Conservation (phyloP, 1,140 invertebrate species). For the Hyposmocoma kahamanoa region DNA sequence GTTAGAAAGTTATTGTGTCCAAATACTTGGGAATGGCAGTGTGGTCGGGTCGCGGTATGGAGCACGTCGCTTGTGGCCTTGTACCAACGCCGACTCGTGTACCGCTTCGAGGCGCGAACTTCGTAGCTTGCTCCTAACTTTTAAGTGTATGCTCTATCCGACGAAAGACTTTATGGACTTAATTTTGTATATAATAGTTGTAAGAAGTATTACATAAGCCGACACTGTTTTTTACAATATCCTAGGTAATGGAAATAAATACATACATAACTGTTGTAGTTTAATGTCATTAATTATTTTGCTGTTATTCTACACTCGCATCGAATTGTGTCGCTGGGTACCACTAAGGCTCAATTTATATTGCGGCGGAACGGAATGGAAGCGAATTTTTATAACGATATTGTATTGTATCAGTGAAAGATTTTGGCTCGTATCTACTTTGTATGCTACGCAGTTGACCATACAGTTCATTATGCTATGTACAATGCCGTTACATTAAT, state of each 20-base stretch:
- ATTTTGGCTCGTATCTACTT: too few relatives aligned
- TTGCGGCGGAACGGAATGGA: too few relatives aligned
- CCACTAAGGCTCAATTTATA: too few relatives aligned
- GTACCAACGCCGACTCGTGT: background rate
- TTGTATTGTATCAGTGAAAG: too few relatives aligned
- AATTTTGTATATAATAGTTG: slow-evolving; percentile 68
- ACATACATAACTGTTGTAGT: slow-evolving; percentile 67
- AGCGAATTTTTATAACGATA: too few relatives aligned
- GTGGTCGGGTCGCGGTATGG: background rate
- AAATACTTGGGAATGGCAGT: slow-evolving; percentile 7
- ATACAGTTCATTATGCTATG: too few relatives aligned
- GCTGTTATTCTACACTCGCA: slow-evolving; percentile 26
- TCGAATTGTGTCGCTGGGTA: slow-evolving; percentile 20
- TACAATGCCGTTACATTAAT: too few relatives aligned
- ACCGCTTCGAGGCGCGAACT: slow-evolving; percentile 18
- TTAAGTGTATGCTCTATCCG: slow-evolving; percentile 53
- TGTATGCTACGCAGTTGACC: too few relatives aligned
- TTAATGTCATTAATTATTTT: slow-evolving; percentile 39
- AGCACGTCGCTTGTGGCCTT: background rate
- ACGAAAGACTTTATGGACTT: slow-evolving; percentile 62
- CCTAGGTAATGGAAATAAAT: slow-evolving; percentile 57
- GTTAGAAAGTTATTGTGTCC: slow-evolving; percentile 30
- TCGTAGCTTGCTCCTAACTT: slow-evolving; percentile 35
- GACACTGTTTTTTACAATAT: slow-evolving; percentile 71
- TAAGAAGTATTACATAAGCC: slow-evolving; percentile 63